A percentile compares a stretch with the other conserved stretches of the same genome.
These are phyloP conservation scores for Phorcus lineatus DNA, from an alignment of 2,888 invertebrate species.

Conservation along the genomic window DNA sequence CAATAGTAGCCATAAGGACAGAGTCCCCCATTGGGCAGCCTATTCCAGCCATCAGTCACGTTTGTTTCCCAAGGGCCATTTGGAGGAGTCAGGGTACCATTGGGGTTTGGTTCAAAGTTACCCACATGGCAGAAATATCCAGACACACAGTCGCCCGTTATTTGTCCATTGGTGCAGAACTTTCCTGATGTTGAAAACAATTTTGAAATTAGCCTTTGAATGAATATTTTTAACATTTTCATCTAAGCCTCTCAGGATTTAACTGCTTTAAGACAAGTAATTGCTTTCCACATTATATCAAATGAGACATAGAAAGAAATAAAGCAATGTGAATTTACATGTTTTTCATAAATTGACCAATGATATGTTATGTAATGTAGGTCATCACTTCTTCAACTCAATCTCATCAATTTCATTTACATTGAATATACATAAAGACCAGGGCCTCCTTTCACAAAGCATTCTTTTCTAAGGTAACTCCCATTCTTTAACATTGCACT, in stretches of 20 bases:
- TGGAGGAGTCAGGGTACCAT: slow-evolving; percentile 45
- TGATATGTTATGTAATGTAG: no score
- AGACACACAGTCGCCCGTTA: slow-evolving; percentile 68
- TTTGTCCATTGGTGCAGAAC: slow-evolving; percentile 69
- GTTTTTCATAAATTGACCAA: no score
- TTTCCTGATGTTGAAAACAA: slow-evolving; percentile 55
- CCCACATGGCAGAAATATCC: slow-evolving; percentile 67
- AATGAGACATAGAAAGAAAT: background rate
- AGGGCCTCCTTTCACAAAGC: no score
- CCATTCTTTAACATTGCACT: no score
- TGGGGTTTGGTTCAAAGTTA: slow-evolving; percentile 60
- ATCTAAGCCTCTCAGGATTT: background rate
- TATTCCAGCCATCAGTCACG: no score
- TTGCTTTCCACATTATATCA: background rate
- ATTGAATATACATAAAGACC: no score
- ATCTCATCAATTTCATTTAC: no score
- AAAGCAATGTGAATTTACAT: background rate
- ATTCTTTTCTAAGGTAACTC: no score
- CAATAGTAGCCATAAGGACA: slow-evolving; percentile 74
- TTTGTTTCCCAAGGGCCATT: no score
- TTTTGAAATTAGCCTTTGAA: background rate
- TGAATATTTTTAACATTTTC: background rate
- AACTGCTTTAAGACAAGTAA: background rate
- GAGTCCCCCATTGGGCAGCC: slow-evolving; percentile 52
- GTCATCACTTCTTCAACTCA: no score